phyloP scores from a whole-genome alignment of 2,888 invertebrate species.

The Conops quadrifasciatus region DNA sequence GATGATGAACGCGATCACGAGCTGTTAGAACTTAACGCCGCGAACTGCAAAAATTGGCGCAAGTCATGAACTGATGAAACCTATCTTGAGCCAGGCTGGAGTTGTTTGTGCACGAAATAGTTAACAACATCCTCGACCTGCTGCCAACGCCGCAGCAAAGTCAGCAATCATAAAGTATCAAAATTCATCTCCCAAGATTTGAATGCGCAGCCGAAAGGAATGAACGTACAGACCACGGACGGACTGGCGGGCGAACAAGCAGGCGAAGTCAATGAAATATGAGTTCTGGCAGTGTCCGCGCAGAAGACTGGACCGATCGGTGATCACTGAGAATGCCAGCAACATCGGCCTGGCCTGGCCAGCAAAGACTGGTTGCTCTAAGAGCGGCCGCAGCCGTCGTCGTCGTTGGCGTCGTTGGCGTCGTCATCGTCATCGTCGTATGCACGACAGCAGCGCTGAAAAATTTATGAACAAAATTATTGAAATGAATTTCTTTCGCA shows the following conservation, averaged over 20 bases:
- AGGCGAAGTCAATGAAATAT: conserved; percentile 14
- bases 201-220: not conserved
- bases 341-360: not conserved
- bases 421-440: no score
- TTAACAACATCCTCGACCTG: conserved; percentile 1
- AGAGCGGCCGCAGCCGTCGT: not conserved
- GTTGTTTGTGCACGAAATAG: conserved; percentile 2
- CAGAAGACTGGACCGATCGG: not conserved
- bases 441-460: not conserved
- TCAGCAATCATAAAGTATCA: conserved; percentile 14
- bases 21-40: not conserved
- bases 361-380: conserved; percentile 18
- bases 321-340: not conserved
- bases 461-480: conserved; percentile 28
- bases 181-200: conserved; percentile 18
- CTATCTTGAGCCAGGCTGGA: conserved; percentile 12
- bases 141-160: not conserved
- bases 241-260: not conserved
- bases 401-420: no score
- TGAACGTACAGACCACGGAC: no score
- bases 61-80: conserved; percentile 13
- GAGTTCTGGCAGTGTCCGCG: not conserved
- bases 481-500: conserved; percentile 19
- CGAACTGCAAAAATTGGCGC: not conserved
- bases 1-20: not conserved